Evolutionary conservation across 2,797 vertebrate genomes (phyloP).

Genomic region (Schizopygopsis pylzovi): DNA sequence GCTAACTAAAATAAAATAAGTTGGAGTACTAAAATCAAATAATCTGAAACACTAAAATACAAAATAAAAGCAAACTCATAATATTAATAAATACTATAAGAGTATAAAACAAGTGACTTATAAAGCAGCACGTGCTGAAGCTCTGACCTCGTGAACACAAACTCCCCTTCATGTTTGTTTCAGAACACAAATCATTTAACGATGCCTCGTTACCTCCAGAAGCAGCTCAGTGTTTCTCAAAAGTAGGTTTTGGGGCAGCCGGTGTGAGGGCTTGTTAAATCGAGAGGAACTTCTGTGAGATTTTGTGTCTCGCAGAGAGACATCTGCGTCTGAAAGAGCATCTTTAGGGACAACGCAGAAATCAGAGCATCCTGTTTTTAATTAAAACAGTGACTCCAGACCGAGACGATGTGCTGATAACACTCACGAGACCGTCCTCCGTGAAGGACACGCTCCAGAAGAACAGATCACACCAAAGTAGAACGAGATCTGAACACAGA

Average conservation of each 20-base stretch:
- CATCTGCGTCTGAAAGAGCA: neutral
- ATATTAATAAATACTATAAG: neutral
- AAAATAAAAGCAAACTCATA: neutral
- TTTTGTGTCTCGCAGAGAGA: slow-evolving; percentile 1
- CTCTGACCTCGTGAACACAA: neutral
- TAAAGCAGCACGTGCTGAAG: neutral
- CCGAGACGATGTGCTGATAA: neutral
- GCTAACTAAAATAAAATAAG: neutral
- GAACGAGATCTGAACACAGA: neutral
- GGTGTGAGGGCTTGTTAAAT: neutral
- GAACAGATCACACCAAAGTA: neutral
- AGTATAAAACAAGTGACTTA: neutral
- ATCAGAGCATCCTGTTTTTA: slow-evolving; percentile 12
- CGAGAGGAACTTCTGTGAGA: neutral
- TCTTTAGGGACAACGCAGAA: neutral
- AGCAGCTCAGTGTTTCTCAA: neutral
- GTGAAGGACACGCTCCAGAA: neutral
- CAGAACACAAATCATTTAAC: neutral
- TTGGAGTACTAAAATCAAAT: neutral
- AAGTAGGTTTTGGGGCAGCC: slow-evolving; percentile 25
- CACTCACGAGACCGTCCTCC: neutral
- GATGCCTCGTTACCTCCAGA: neutral
- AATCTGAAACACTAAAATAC: neutral
- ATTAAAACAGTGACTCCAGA: neutral
- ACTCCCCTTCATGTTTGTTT: neutral